Conservation (phyloP, 2,888 invertebrate genomes). For the Ischnura elegans region DNA sequence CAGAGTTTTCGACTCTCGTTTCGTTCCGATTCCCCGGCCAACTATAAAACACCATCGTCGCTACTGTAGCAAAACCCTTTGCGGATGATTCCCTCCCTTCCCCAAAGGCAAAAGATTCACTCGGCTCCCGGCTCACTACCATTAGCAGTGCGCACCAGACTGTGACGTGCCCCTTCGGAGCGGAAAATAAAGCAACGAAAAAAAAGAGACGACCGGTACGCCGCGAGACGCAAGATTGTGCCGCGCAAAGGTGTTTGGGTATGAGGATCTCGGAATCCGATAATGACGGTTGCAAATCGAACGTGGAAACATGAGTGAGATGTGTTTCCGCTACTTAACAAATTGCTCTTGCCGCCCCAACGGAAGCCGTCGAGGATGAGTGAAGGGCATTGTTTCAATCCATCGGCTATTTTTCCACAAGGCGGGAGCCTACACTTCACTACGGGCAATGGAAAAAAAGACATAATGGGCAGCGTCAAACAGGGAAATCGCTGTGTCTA, state of each 20-base stretch:
- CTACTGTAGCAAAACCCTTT: background rate
- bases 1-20: too few relatives aligned
- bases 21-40: too few relatives aligned
- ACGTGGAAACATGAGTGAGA: background rate
- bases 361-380: background rate
- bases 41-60: background rate
- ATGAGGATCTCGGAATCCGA: constrained; percentile 2
- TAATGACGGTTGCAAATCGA: constrained; percentile 31
- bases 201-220: too few relatives aligned
- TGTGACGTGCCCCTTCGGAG: constrained; percentile 46
- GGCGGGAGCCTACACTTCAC: background rate
- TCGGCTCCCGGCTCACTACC: background rate
- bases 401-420: background rate
- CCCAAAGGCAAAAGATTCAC: background rate
- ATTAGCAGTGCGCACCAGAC: constrained; percentile 62
- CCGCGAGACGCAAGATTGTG: constrained; percentile 19
- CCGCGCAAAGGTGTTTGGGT: constrained; percentile 43
- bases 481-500: background rate
- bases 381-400: background rate
- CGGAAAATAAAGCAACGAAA: constrained; percentile 24
- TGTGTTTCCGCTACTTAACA: constrained; percentile 26
- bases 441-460: background rate
- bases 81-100: background rate
- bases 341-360: background rate
- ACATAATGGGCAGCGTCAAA: background rate